phyloP scores from a whole-genome alignment of 37 sponge, comb jelly and placozoan species.

The Hormiphora californensis region DNA sequence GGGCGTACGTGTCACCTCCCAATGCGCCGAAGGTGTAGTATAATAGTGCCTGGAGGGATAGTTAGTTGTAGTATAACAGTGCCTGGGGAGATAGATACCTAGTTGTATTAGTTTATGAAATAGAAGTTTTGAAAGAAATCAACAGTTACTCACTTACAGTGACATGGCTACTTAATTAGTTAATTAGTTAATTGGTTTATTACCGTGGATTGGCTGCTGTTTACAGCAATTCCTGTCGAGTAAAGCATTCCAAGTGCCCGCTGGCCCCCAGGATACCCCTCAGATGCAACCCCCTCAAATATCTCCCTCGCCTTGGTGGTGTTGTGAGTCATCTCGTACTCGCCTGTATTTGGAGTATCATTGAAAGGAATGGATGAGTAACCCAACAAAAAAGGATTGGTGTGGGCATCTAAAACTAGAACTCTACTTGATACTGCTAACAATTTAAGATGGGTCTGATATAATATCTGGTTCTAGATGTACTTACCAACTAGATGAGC shows the following conservation, averaged over 20 bases:
- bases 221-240: slow-evolving; percentile 75
- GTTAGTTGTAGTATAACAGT: neutral
- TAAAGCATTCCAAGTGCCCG: slow-evolving; percentile 85
- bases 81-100: neutral
- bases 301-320: slow-evolving; percentile 70
- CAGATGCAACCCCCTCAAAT: slow-evolving; percentile 65
- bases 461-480: no score
- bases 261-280: slow-evolving; percentile 76
- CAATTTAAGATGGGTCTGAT: no score
- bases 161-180: no score
- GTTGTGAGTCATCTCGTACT: slow-evolving; percentile 58
- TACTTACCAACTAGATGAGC: slow-evolving; percentile 8
- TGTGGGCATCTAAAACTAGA: neutral
- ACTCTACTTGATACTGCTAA: no score
- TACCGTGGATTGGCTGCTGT: slow-evolving; percentile 90
- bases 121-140: neutral
- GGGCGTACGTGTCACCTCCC: slow-evolving; percentile 76
- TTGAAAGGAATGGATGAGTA: neutral
- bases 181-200: neutral
- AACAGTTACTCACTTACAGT: neutral
- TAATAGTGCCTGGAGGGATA: slow-evolving; percentile 69
- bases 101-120: neutral
- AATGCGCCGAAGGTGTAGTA: slow-evolving; percentile 95
- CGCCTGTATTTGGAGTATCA: neutral
- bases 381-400: neutral